A percentile compares a stretch with the other conserved stretches of the same genome.
Evolutionary conservation across 2,113 vertebrate genomes (phyloP).

Genomic region (Lepisosteus oculatus): DNA sequence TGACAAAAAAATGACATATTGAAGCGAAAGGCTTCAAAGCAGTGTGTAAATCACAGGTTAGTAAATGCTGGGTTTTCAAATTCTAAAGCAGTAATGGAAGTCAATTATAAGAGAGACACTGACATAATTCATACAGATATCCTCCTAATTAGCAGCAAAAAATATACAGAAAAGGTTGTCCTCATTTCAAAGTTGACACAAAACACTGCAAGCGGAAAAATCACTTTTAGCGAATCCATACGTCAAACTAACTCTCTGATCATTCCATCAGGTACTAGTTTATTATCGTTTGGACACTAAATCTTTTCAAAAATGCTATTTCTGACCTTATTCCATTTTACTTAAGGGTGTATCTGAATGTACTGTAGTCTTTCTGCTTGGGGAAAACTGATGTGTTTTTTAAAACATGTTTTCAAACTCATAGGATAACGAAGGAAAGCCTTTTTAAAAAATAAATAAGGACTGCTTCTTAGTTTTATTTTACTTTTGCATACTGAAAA

Average conservation of each 20-base stretch:
- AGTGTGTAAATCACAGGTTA: constrained; percentile 56
- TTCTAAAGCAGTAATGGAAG: constrained; percentile 52
- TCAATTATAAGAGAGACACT: constrained; percentile 61
- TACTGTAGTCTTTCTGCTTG: too few species aligned
- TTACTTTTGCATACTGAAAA: too few species aligned
- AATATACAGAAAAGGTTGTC: constrained; percentile 32
- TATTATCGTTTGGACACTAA: constrained; percentile 1
- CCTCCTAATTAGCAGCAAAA: constrained; percentile 28
- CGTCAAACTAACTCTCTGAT: constrained; percentile 16
- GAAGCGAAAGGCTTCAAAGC: constrained; percentile 42
- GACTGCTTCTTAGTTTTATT: too few species aligned
- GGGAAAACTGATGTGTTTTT: too few species aligned
- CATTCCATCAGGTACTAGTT: constrained; percentile 22
- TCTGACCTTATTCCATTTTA: constrained; percentile 17
- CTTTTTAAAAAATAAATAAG: too few species aligned
- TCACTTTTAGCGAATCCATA: constrained; percentile 4
- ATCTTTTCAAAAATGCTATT: constrained; percentile 19
- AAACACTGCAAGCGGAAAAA: constrained; percentile 20
- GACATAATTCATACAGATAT: constrained; percentile 40
- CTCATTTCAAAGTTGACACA: constrained; percentile 38
- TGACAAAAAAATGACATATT: constrained; percentile 60
- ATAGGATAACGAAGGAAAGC: too few species aligned
- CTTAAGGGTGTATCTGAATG: constrained; percentile 1
- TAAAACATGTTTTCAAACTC: too few species aligned
- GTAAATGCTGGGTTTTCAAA: constrained; percentile 39